Evolutionary conservation across 2,888 invertebrate species (phyloP).

Genomic region (Drosophila algonquin): DNA sequence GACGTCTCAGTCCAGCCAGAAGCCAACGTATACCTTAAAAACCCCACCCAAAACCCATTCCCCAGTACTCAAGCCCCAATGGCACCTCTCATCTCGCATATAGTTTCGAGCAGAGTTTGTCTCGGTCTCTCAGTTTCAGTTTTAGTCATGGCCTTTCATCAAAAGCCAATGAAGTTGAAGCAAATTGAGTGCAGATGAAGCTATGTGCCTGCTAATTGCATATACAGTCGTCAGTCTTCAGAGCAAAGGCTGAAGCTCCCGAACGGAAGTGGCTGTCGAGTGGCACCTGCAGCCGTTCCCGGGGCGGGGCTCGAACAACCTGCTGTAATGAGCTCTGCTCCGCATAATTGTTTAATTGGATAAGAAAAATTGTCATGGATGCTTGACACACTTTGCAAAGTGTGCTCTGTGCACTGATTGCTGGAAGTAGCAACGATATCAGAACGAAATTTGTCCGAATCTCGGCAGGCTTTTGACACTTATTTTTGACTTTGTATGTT

Average conservation of each 20-base stretch:
- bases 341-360: constrained; percentile 51
- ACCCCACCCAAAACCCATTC: not conserved
- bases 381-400: constrained; percentile 34
- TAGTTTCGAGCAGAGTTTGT: not conserved
- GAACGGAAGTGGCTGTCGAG: constrained; percentile 34
- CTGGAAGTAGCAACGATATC: not conserved
- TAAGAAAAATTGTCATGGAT: constrained; percentile 42
- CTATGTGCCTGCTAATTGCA: constrained; percentile 58
- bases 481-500: not conserved
- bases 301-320: constrained; percentile 23
- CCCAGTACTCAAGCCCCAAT: not conserved
- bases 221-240: constrained; percentile 16
- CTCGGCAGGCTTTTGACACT: not conserved
- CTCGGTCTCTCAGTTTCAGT: constrained; percentile 4
- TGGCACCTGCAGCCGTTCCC: not conserved
- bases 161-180: constrained; percentile 56
- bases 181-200: constrained; percentile 37
- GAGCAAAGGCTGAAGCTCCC: not conserved
- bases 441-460: not conserved
- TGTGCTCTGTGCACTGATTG: not conserved
- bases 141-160: constrained; percentile 11
- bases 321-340: constrained; percentile 42
- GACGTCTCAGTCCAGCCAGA: constrained; percentile 48
- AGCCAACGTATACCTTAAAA: constrained; percentile 19
- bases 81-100: not conserved